Conservation (phyloP, 2,797 vertebrate species). For the Aphelocoma californica region DNA sequence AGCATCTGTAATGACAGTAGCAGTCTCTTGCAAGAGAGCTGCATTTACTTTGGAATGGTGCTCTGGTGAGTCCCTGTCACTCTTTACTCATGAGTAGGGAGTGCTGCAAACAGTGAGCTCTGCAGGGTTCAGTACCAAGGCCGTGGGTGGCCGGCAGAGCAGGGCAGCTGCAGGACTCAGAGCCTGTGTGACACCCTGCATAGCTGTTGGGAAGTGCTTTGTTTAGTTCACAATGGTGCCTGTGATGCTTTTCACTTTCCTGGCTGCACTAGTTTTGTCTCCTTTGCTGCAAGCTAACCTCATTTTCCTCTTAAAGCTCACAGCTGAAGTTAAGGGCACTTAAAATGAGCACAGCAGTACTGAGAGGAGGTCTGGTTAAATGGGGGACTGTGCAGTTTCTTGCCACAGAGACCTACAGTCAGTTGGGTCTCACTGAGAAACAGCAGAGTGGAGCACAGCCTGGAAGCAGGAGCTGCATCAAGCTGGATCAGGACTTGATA, state of each 20-base stretch:
- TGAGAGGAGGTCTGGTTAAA: neutral
- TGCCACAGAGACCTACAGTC: neutral
- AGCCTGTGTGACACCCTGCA: neutral
- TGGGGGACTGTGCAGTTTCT: neutral
- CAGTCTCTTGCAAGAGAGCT: neutral
- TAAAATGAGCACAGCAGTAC: neutral
- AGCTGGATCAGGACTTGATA: neutral
- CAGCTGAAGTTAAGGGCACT: neutral
- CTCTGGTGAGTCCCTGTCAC: neutral
- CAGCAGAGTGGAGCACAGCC: neutral
- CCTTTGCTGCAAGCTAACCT: neutral
- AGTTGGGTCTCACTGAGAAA: neutral
- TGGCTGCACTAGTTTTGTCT: neutral
- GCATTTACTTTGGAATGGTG: neutral
- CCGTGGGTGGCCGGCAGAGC: rapidly evolving
- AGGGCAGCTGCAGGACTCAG: neutral
- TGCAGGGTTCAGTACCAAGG: neutral
- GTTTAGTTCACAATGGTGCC: neutral
- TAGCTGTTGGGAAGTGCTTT: neutral
- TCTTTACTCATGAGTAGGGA: neutral
- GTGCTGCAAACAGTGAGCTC: neutral
- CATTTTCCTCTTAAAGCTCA: neutral
- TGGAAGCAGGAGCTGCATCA: neutral
- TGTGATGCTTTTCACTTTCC: neutral
- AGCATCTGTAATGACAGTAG: neutral